Evolutionary conservation across 92 coral and sea anemone genomes (phyloP), one percentile per base, ranked within the genome.

Genomic region (Phymanthus crucifer): DNA sequence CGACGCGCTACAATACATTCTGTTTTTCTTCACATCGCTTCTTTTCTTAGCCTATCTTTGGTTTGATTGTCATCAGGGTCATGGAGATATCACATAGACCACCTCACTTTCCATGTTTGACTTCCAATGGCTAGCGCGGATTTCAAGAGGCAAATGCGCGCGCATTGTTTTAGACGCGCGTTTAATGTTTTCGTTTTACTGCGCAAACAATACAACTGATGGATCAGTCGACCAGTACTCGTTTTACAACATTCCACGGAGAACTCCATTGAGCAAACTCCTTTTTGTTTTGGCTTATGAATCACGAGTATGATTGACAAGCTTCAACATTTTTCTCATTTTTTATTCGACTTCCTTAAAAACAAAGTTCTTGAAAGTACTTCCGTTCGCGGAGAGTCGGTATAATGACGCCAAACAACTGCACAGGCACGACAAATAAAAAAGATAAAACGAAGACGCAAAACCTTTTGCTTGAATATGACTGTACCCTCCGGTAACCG

Each of bases 1-100:
- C 68, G 68, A 61, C 68, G 68, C 68, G 27, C 68, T 61, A n/a
- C 17, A 27, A 24, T 61, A 61, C 35, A 29, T 18, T 54, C 64
- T 54, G 27, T 12, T 61, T 61, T 61, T 24, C 13, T 43, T 9
- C 48, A 61, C 29, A 24, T 16, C 35, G 18, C 34, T 29, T 29
- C 33, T 54, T 54, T 54, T 54, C 33, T 61, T 61, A 24, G 33
- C 34, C 68, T 61, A 24, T 61, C 68, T 61, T 61, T 9, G 29
- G 68, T 27, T 24, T 61, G 16, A 24, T 29, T 61, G 7, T n/a
- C 7, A 27, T 27, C 34, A 61, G 29, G 68, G 34, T 61, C 68
- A 61, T 34, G 5, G 68, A 24, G 36, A 61, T 61, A 29, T 61
- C 68, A 26, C 34, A 61, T 27, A 61, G 68, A 61, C 34, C 36